Base-by-base conservation (phyloP, 2,888 invertebrate genomes). In the Atherix ibis region DNA sequence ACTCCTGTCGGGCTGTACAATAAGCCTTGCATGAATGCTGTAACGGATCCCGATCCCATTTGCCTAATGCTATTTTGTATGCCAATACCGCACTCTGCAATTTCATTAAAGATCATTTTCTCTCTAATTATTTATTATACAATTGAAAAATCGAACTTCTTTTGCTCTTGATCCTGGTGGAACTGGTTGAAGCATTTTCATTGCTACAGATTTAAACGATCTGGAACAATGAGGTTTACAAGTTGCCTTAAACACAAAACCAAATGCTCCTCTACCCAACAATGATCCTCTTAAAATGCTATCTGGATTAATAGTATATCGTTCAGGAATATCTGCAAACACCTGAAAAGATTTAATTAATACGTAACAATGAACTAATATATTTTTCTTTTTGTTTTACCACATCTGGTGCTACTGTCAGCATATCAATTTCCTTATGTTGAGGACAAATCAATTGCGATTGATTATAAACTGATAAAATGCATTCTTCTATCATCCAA, bases 401-500 rank as follows among this genome's bases (percentile, higher is more conserved):
- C 29, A 85, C 80, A 58, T 97, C 97, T 0, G 95, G 94, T 3
- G 95, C 92, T n/a, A 94, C 70, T 48, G 79, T 75, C 0, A 76
- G 62, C 41, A 89, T 66, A 15, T 74, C 65, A 47, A 76, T 73
- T 43, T 73, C 78, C 2, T 76, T 76, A 58, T 95, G 95, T 3
- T 67, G 64, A 0, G 85, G 83, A 50, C 95, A 95, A 32, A 68
- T 67, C 26, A 89, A 51, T 4, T 69, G 64, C 45, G 71, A 71
- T 35, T 70, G 71, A 46, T 76, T 75, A 60, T 87, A 83, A 0
- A 87, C 85, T 1, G 80, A 76, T 35, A 94, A 67, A 52, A 97
- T 89, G 62, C 95, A 95, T 57, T 94, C 88, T 63, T 98, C 97
- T 16, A 95, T 83, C 65, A 88, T 83, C 84, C 92, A 92, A 8